Conservation (phyloP, 2,888 invertebrate species). For the Heliconius sara region DNA sequence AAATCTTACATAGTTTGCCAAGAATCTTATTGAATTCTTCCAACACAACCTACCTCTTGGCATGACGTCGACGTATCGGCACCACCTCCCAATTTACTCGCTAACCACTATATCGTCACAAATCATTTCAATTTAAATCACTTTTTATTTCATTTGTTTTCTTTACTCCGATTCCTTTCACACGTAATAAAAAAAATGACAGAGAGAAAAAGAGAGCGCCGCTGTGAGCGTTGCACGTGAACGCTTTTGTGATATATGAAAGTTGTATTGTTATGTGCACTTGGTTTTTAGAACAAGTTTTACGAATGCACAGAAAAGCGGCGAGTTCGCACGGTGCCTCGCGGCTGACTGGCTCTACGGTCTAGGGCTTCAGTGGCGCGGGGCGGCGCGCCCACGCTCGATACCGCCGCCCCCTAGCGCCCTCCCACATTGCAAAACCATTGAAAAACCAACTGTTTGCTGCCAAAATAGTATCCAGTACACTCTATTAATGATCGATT, state of each 20-base stretch:
- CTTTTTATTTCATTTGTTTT: slow-evolving; percentile 55
- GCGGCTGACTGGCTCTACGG: slow-evolving; percentile 64
- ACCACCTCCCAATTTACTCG: slow-evolving; percentile 70
- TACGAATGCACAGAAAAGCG: slow-evolving; percentile 49
- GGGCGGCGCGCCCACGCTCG: slow-evolving; percentile 82
- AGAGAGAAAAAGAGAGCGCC: slow-evolving; percentile 24
- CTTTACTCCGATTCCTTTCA: slow-evolving; percentile 2
- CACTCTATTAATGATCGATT: slow-evolving; percentile 43
- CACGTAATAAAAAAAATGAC: slow-evolving; percentile 4
- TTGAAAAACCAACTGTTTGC: slow-evolving; percentile 66
- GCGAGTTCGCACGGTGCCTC: slow-evolving; percentile 66
- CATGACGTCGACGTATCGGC: slow-evolving; percentile 72
- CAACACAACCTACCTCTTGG: slow-evolving; percentile 67
- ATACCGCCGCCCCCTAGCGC: slow-evolving; percentile 79
- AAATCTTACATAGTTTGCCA: slow-evolving; percentile 4
- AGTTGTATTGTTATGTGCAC: slow-evolving; percentile 56
- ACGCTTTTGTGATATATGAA: slow-evolving; percentile 52
- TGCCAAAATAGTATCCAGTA: slow-evolving; percentile 55
- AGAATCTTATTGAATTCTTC: slow-evolving; percentile 32
- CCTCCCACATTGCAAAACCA: slow-evolving; percentile 80
- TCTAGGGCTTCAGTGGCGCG: slow-evolving; percentile 77
- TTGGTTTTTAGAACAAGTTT: slow-evolving; percentile 49
- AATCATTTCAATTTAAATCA: slow-evolving; percentile 71
- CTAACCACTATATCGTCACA: slow-evolving; percentile 74
- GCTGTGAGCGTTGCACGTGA: slow-evolving; percentile 51